Percentiles rank a stretch among this genome's conserved stretches.
These are phyloP conservation scores for Drosophila parabipectinata DNA, from an alignment of 1,140 invertebrate species.

Conservation along the genomic window DNA sequence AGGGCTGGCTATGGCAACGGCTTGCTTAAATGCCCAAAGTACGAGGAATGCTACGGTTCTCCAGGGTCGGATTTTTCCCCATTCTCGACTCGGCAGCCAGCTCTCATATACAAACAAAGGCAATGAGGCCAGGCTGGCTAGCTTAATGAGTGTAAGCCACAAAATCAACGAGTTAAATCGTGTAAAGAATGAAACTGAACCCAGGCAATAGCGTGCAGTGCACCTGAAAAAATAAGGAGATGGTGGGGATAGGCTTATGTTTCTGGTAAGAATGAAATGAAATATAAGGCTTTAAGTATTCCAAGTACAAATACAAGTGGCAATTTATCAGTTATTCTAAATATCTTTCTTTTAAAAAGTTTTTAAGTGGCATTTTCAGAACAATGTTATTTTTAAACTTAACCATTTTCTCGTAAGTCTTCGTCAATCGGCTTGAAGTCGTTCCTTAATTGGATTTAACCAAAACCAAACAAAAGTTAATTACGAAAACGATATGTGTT, in stretches of 20 bases:
- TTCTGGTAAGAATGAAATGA: too few relatives aligned
- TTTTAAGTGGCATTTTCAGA: conserved; percentile 6
- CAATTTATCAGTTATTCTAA: too few relatives aligned
- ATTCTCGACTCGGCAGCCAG: conserved; percentile 7
- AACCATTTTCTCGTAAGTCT: background rate
- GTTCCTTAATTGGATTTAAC: background rate
- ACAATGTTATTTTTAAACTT: background rate
- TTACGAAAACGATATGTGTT: background rate
- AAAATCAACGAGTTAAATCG: conserved; percentile 79
- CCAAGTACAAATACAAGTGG: too few relatives aligned
- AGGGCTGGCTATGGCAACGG: conserved; percentile 16
- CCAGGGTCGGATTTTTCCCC: background rate
- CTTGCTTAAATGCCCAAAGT: conserved; percentile 1
- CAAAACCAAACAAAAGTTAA: conserved; percentile 17
- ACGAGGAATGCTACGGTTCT: background rate
- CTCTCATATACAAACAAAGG: conserved; percentile 50
- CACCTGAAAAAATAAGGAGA: conserved; percentile 5
- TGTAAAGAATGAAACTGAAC: conserved; percentile 63
- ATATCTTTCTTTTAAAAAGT: background rate
- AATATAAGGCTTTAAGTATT: too few relatives aligned
- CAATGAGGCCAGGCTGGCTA: conserved; percentile 50
- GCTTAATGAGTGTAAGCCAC: conserved; percentile 76
- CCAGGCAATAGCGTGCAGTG: conserved; percentile 26
- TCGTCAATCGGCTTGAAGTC: background rate
- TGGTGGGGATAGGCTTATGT: too few relatives aligned